Base-by-base conservation (phyloP, 2,888 invertebrate genomes). In the Drosophila rubida region DNA sequence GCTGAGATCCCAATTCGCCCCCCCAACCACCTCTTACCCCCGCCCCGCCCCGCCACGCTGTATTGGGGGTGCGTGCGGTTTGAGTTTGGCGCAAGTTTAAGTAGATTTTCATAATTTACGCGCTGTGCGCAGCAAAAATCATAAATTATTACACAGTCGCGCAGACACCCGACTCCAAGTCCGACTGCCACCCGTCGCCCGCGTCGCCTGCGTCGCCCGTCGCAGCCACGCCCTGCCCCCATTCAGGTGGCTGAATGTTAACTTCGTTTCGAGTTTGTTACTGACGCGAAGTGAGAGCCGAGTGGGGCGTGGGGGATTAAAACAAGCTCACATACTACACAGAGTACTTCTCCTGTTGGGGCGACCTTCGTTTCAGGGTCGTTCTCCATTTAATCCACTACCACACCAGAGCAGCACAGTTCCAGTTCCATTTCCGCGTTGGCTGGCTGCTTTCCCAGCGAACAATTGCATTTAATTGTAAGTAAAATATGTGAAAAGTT, bases 81-180 rank as follows among this genome's bases (percentile, higher is more conserved):
- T 58, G 59, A 55, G 46, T 62, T 58, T 58, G 80, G 66, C 70
- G 67, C 73, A 84, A 84, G 75, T 87, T 83, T 85, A 86, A 85
- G 85, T 84, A 83, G 85, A 87, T 85, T 85, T 85, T 86, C 86
- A 86, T 85, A 86, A 85, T 87, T 85, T 85, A 87, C 86, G 75
- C 86, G 70, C 68, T 73, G 63, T 54, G 80, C 83, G 63, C 63
- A 51, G 62, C 70, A 64, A 61, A 67, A 87, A 75, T 76, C 80
- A 87, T 87, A 87, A 85, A 87, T 86, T 87, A 87, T 84, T 66
- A 69, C 69, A 69, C 35, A 54, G 39, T 19, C 55, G 14, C 57
- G 39, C 58, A 45, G 7, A 35, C 49, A 19, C 25, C 27, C 27
- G 14, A 5, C 23, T 11, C 5, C 25, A 4, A 19, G 3, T 27